Base-by-base conservation (phyloP, 2,888 invertebrate species). In the Hipparchia semele region DNA sequence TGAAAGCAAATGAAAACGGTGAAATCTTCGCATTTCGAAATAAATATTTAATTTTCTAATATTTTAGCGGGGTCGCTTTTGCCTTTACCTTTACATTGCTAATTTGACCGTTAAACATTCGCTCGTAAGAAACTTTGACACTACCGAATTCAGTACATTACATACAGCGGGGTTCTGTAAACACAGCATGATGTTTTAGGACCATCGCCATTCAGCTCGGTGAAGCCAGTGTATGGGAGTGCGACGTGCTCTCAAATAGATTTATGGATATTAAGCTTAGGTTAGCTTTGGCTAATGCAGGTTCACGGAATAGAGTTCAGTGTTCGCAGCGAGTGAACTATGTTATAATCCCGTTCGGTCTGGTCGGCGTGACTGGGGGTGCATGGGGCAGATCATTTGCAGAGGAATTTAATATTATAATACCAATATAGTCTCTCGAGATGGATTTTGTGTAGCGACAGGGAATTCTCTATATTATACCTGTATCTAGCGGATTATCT, bases 231-330 rank as follows among this genome's bases (percentile, higher is more conserved):
- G 23, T 53, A 61, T 39, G 69, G 53, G 69, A 53, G 13, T 60
- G 49, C 69, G 51, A 61, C 49, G 69, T 69, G 61, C 69, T 69
- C 61, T 51, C 69, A 69, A 60, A 69, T 69, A 69, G 69, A 69
- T 69, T 69, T 61, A 69, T 69, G 68, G 60, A 69, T 69, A 61
- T 69, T 60, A 69, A 69, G 69, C 61, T 61, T 68, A 69, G 61
- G 53, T 69, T 53, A 61, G 53, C 69, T 39, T 33, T 61, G 23
- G 69, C 61, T 69, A 69, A 69, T 61, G 69, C 51, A 69, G 61
- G 58, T 12, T 33, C 49, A 58, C 23, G 23, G 46, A 10, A 59
- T 59, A 33, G 10, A 49, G 67, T 9, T 67, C 45, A 13, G 8
- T 59, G 67, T 9, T 67, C 56, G 10, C 8, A 59, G 68, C 12